Conservation (phyloP, 2,888 invertebrate genomes). For the Hetaerina titia region DNA sequence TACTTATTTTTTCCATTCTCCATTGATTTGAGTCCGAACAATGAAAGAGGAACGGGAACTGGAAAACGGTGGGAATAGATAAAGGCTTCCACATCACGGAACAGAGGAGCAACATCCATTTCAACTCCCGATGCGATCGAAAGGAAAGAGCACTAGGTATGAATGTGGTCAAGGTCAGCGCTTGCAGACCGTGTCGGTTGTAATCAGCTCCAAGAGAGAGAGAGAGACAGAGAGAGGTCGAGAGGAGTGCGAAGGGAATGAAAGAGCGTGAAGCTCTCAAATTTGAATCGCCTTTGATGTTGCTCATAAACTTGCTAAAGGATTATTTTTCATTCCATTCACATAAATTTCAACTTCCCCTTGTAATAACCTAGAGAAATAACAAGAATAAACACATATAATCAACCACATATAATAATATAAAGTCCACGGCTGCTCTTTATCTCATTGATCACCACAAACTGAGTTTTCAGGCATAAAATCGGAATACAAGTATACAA, state of each 20-base stretch:
- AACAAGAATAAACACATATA: too few species aligned
- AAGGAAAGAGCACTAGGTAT: not conserved
- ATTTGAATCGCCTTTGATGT: too few species aligned
- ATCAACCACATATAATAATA: too few species aligned
- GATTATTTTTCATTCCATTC: too few species aligned
- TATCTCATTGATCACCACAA: too few species aligned
- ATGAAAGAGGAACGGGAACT: not conserved
- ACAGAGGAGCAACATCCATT: not conserved
- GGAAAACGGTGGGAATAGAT: not conserved
- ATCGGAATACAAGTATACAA: too few species aligned
- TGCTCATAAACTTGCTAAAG: too few species aligned
- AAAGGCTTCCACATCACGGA: not conserved
- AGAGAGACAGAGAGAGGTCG: not conserved
- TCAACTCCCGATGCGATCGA: not conserved
- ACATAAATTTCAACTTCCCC: too few species aligned
- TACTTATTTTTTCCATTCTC: not conserved
- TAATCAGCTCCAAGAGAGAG: not conserved
- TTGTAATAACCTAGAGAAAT: too few species aligned
- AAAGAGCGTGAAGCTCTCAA: too few species aligned
- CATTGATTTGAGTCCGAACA: not conserved
- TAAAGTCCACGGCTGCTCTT: too few species aligned
- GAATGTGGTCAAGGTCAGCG: constrained; percentile 29
- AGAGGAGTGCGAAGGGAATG: not conserved
- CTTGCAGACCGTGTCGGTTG: not conserved
- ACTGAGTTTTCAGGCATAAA: too few species aligned